Evolutionary conservation across 2,113 vertebrate genomes (phyloP), one percentile per base, ranked within the genome.

Genomic region (Nanorana parkeri): DNA sequence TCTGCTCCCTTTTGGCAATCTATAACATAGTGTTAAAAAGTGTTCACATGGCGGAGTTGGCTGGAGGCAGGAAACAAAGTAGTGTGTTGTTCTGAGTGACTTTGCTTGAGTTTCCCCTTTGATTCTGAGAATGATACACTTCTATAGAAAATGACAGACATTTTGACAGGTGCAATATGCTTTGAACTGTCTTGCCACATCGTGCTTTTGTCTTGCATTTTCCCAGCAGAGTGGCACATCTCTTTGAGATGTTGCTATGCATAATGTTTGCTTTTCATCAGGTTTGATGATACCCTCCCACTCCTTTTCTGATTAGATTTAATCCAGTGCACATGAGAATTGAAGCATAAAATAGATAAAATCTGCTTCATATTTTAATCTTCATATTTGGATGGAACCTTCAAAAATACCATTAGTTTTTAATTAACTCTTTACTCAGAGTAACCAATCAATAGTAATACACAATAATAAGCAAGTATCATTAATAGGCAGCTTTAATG

Each of bases 131-230:
- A 91, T 91, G 86, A 89, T 89, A 90, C 89, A 88, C 86, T 89
- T 94, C 92, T 87, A 91, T 94, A 92, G 88, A 92, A 92, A 93
- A 92, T 96, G 95, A 96, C 93, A 90, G 94, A 60, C 90, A 61
- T 91, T 93, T 95, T 96, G 96, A 97, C 95, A 96, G 94, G 93
- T 95, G 93, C 95, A 96, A 95, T 96, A 96, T 95, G 96, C 94
- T 96, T 95, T 97, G 94, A 96, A 97, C 95, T 94, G 95, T 94
- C 93, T 88, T 96, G 95, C 95, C 93, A 92, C 89, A 94, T 95
- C 91, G 94, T 88, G 92, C 95, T 90, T 95, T 96, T 97, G 95
- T 96, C 90, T 92, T 93, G 91, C 79, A 84, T 91, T 92, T 93
- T 92, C 91, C 90, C 92, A 91, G 93, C 86, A 88, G 88, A 94